Evolutionary conservation across 2,113 vertebrate genomes (phyloP).

Genomic region (Halcyon senegalensis): DNA sequence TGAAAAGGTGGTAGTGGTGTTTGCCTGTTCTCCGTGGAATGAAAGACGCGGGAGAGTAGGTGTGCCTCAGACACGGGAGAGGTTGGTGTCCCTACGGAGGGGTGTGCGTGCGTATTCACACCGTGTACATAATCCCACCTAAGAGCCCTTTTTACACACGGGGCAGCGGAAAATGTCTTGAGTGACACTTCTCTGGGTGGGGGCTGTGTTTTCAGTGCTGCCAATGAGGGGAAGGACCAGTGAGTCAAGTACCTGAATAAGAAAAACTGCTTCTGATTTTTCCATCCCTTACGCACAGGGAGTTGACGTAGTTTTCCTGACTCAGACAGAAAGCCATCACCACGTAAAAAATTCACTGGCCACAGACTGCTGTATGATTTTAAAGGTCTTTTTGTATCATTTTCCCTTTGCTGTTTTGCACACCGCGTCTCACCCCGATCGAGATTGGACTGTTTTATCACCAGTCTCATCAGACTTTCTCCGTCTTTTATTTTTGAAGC

Average conservation of each 20-base stretch:
- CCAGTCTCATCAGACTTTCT: neutral
- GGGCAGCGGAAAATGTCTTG: neutral
- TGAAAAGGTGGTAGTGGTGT: neutral
- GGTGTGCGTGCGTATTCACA: neutral
- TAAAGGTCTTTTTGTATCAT: neutral
- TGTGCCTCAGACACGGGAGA: neutral
- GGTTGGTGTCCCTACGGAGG: neutral
- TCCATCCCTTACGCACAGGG: neutral
- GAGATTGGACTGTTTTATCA: neutral
- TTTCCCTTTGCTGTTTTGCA: neutral
- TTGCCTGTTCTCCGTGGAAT: neutral
- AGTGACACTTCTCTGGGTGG: neutral
- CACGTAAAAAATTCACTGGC: neutral
- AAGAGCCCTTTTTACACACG: neutral
- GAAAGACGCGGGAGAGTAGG: fast-evolving
- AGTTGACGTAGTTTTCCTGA: neutral
- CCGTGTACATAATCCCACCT: neutral
- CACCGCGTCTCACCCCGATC: neutral
- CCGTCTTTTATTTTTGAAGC: slow-evolving; percentile 29
- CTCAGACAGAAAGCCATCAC: neutral
- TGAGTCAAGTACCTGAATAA: neutral
- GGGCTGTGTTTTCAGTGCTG: neutral
- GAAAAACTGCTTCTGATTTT: slow-evolving; percentile 5
- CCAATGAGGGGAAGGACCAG: neutral
- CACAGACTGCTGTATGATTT: neutral